Evolutionary conservation across 2,113 vertebrate species (phyloP), one percentile per base, ranked within the genome.

Genomic region (Thamnophis sirtalis): DNA sequence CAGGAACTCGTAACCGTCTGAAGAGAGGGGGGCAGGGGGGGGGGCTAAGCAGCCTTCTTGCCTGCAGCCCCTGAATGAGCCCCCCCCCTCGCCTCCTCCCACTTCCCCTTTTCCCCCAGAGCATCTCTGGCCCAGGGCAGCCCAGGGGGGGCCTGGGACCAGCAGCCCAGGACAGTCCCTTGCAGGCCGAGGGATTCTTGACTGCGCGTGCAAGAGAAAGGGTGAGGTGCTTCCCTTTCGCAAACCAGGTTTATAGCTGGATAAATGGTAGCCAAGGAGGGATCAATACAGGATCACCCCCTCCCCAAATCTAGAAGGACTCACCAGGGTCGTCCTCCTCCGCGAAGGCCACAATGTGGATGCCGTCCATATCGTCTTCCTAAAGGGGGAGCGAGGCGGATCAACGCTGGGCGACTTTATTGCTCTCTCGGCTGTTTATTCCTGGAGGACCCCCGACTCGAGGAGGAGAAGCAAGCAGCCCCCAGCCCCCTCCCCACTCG

Each of bases 281-380:
- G 7, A 21, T 80, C 73, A 80, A 0, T 38, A 2, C 60, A 38
- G 26, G 24, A 38, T 10, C 2, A 0, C n/a, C 1, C 3, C 1
- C 9, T 15, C 15, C 33, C n/a, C 2, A 22, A 21, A 43, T 80
- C 6, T 4, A 19, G 7, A 56, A 11, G 15, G 24, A 50, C 96
- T 96, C 94, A 99, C 98, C 99, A 28, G 98, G 98, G 87, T 99
- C 99, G 0, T 98, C 98, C 93, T 98, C 98, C 91, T 99, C 98
- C 21, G 98, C 98, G 80, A 99, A 99, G 89, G 99, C 99, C 87
- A 99, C 98, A 19, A 99, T 99, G 95, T 99, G 99, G 93, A 99
- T 98, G 90, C 99, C 98, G 5, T 99, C 96, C 50, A 99, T 96
- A 55, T 99, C 98, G 6, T 99, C 98, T 94, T 99, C 98, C 99